These are phyloP conservation scores for Oligia latruncula DNA, from an alignment of 2,888 invertebrate species.

Conservation along the genomic window DNA sequence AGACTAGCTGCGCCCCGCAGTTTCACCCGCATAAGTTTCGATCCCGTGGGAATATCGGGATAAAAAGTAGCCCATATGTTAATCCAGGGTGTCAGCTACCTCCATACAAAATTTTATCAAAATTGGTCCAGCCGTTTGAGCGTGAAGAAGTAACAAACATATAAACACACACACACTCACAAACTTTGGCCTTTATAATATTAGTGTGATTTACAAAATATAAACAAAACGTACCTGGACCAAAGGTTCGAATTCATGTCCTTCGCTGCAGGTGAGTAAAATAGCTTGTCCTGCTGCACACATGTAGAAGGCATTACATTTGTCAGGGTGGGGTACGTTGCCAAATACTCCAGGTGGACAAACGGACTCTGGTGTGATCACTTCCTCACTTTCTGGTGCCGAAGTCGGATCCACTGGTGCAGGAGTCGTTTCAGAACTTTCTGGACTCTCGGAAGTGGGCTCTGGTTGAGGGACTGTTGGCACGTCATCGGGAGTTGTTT, in stretches of 20 bases:
- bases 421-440: neutral
- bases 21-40: no score
- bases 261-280: slow-evolving; percentile 62
- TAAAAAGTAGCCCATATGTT: no score
- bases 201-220: neutral
- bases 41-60: no score
- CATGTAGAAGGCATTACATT: slow-evolving; percentile 70
- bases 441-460: slow-evolving; percentile 27
- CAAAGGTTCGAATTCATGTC: slow-evolving; percentile 68
- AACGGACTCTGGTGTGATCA: slow-evolving; percentile 28
- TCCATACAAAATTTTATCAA: no score
- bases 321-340: slow-evolving; percentile 66
- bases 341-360: slow-evolving; percentile 68
- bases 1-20: no score
- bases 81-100: no score
- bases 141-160: no score
- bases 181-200: no score
- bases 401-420: slow-evolving; percentile 31
- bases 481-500: slow-evolving; percentile 7
- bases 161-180: no score
- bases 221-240: neutral
- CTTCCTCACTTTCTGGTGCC: slow-evolving; percentile 6
- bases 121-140: no score
- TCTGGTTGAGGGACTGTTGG: neutral
- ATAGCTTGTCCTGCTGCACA: slow-evolving; percentile 65